Base-by-base conservation (phyloP, 2,888 invertebrate genomes). In the Amphipyra tragopoginis region DNA sequence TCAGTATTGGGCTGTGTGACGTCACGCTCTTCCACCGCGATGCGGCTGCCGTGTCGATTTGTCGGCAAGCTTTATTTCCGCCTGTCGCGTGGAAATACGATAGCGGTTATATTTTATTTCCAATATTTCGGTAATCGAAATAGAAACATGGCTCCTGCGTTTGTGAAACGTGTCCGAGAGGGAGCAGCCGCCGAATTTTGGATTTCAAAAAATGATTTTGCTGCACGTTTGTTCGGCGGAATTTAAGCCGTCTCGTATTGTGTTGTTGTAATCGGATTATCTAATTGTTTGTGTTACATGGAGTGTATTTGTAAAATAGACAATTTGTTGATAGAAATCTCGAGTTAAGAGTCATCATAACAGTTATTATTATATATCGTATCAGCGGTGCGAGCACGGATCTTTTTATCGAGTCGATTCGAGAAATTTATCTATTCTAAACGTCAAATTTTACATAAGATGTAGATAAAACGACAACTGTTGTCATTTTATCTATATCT, bases 1-100 rank as follows among this genome's bases (percentile, higher is more conserved):
- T 55, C 26, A 52, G 54, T 45, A 13, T 43, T 48, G 42, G 48
- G 29, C 26, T 53, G 51, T 65, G 49, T 64, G 70, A 63, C 60
- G 74, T 58, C 42, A 62, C 45, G 38, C 51, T 62, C 13, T 50
- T 60, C 48, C 55, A 65, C 53, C 50, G 62, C 66, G 76, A 67
- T 59, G 75, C 74, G 66, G 74, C 75, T 77, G 65, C 74, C 77
- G 72, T 76, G 75, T 75, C 66, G 77, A 78, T 77, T 70, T 64
- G 88, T 87, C 86, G 88, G 85, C 89, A 86, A 85, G 90, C 88
- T 93, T 92, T 92, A 94, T 93, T 93, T 93, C 93, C 93, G 92
- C 85, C 86, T 86, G 93, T 92, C 93, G 89, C 87, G 85, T 89
- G 88, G 88, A 90, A 91, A 91, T 88, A 82, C 89, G 92, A 92